A percentile compares a stretch with the other conserved stretches of the same genome.
These are phyloP conservation scores for Bucco capensis DNA, from an alignment of 2,113 vertebrate species.

Conservation along the genomic window DNA sequence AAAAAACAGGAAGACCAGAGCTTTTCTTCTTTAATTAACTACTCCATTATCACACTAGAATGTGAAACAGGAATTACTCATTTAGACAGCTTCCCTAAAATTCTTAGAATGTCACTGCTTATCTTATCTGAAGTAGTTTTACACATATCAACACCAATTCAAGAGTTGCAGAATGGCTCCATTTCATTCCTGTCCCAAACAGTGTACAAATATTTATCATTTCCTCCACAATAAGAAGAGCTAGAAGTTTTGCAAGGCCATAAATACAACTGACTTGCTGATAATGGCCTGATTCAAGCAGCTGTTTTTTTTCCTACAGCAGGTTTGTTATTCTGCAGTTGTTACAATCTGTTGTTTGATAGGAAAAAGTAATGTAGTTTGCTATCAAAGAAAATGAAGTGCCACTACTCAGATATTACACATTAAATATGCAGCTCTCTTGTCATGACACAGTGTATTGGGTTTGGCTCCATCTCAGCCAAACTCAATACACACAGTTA, in stretches of 20 bases:
- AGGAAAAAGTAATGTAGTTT: not conserved
- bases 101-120: constrained; percentile 20
- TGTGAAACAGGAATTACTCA: not conserved
- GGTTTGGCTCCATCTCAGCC: no score
- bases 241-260: not conserved
- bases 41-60: not conserved
- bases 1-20: not conserved
- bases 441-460: not conserved
- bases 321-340: not conserved
- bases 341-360: not conserved
- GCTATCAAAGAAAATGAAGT: not conserved
- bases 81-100: constrained; percentile 23
- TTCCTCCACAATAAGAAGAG: not conserved
- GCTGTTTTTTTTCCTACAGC: not conserved
- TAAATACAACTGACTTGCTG: not conserved
- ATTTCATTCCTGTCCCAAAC: not conserved
- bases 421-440: not conserved
- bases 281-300: not conserved
- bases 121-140: constrained; percentile 56
- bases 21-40: not conserved
- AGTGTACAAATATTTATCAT: constrained; percentile 8
- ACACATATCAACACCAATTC: constrained; percentile 30
- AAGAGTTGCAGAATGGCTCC: not conserved
- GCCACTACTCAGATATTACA: not conserved
- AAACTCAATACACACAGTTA: no score